Conservation (phyloP, 2,113 vertebrate genomes). For the Lasiurus borealis region DNA sequence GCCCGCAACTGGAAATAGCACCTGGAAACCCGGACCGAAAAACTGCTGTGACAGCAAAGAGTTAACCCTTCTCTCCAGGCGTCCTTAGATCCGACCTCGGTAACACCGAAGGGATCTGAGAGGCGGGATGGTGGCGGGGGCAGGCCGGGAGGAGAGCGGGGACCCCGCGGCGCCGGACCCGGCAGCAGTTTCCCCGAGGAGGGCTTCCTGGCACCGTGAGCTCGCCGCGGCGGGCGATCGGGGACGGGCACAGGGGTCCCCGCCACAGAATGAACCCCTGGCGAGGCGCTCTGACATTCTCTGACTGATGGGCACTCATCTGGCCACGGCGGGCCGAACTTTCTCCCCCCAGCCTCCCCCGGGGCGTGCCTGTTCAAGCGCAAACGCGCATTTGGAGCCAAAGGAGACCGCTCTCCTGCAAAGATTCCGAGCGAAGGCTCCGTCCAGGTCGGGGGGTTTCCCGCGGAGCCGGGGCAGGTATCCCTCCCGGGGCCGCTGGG, state of each 20-base stretch:
- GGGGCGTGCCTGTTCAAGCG: background rate
- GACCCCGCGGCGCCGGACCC: background rate
- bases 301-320: background rate
- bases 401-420: background rate
- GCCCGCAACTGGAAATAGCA: background rate
- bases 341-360: background rate
- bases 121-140: background rate
- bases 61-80: background rate
- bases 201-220: background rate
- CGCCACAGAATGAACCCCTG: accelerated
- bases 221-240: background rate
- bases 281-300: background rate
- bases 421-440: background rate
- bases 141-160: background rate
- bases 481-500: background rate
- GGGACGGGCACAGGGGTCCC: background rate
- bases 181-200: background rate
- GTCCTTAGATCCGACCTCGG: background rate
- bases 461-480: accelerated
- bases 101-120: background rate
- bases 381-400: background rate
- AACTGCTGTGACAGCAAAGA: background rate
- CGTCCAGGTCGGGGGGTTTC: background rate
- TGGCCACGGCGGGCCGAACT: accelerated
- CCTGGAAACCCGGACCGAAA: background rate